phyloP scores from a whole-genome alignment of 2,113 vertebrate species.

The Butorides virescens region DNA sequence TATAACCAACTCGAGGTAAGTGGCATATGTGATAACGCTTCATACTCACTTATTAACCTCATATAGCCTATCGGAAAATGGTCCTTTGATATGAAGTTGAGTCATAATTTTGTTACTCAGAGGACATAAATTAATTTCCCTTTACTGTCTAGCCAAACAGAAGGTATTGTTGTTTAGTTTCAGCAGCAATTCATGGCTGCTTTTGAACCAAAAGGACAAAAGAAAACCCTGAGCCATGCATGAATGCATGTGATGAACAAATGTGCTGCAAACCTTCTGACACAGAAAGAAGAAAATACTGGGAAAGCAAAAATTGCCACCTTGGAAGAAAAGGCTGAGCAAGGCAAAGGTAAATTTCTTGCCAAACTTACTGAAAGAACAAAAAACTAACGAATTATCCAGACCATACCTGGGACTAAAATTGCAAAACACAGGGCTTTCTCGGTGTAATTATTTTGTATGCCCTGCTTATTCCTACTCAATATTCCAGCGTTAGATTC shows the following conservation, averaged over 20 bases:
- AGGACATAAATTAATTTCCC: not conserved
- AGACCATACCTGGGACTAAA: not conserved
- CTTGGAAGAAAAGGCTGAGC: not conserved
- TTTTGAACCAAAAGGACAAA: not conserved
- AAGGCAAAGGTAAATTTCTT: not conserved
- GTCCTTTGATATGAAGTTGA: not conserved
- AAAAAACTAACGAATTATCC: not conserved
- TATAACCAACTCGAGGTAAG: not conserved
- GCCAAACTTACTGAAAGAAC: not conserved
- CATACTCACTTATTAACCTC: not conserved
- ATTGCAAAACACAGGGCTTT: not conserved
- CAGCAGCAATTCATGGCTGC: not conserved
- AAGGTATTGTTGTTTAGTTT: not conserved
- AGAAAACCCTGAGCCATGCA: not conserved
- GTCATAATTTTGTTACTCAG: not conserved
- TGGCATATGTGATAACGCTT: not conserved
- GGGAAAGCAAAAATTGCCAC: not conserved
- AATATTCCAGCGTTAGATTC: not conserved
- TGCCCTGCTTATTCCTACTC: not conserved
- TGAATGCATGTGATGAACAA: not conserved
- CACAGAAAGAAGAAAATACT: not conserved
- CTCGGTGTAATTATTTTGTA: conserved; percentile 22
- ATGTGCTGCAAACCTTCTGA: not conserved
- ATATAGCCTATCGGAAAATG: not conserved
- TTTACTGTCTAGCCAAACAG: not conserved